These are phyloP conservation scores for Heliconius ethilla DNA, from an alignment of 2,888 invertebrate species.

Conservation along the genomic window DNA sequence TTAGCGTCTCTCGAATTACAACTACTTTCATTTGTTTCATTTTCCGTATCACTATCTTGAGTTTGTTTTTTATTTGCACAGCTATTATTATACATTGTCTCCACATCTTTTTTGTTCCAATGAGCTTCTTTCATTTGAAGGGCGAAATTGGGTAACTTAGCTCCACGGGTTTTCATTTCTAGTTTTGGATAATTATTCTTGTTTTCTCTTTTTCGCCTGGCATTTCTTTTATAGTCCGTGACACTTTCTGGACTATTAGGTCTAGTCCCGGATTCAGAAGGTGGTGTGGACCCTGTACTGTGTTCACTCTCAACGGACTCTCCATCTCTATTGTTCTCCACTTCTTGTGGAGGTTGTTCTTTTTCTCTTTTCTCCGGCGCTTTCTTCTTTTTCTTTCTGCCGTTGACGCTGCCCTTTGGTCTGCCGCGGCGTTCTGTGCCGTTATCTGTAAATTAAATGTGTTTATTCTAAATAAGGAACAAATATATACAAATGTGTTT, in stretches of 20 bases:
- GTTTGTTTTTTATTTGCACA: slow-evolving; percentile 65
- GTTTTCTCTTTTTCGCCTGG: slow-evolving; percentile 59
- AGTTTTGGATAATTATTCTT: slow-evolving; percentile 66
- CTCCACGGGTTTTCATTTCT: slow-evolving; percentile 82
- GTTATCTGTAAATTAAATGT: slow-evolving; percentile 57
- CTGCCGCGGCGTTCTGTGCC: slow-evolving; percentile 71
- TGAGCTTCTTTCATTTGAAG: slow-evolving; percentile 77
- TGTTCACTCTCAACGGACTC: slow-evolving; percentile 74
- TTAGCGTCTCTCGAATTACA: slow-evolving; percentile 73
- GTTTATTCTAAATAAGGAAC: too few species aligned
- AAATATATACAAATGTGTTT: too few species aligned
- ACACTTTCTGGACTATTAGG: slow-evolving; percentile 70
- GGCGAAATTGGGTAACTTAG: slow-evolving; percentile 84
- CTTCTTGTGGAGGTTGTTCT: slow-evolving; percentile 72
- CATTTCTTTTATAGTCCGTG: slow-evolving; percentile 54
- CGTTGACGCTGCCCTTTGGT: slow-evolving; percentile 70
- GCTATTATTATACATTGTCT: slow-evolving; percentile 71
- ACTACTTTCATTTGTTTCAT: slow-evolving; percentile 71
- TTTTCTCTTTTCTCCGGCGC: slow-evolving; percentile 70
- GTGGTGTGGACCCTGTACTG: slow-evolving; percentile 72
- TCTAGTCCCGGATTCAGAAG: slow-evolving; percentile 71
- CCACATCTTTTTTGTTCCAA: slow-evolving; percentile 76
- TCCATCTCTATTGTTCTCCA: slow-evolving; percentile 77
- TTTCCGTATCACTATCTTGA: slow-evolving; percentile 70
- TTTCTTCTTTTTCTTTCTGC: slow-evolving; percentile 70